A percentile compares a stretch with the other conserved stretches of the same genome.
Conservation (phyloP, 1,140 invertebrate species). For the Aphis gossypii region DNA sequence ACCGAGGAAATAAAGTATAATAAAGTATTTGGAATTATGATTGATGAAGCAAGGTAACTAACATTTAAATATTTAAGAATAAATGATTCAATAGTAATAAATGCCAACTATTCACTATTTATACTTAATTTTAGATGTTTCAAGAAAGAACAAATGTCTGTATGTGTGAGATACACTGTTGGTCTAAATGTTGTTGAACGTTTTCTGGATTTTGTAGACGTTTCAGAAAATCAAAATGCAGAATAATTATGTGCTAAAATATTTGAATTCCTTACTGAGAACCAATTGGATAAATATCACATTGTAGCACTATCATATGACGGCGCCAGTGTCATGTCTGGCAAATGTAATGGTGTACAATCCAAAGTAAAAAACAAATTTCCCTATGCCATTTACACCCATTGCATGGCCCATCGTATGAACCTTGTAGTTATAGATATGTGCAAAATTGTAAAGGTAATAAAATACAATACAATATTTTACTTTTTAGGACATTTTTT, state of each 20-base stretch:
- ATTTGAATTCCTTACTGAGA: not conserved
- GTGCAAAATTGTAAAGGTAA: not conserved
- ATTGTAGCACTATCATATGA: not conserved
- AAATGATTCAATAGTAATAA: not conserved
- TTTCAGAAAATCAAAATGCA: not conserved
- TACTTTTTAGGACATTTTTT: not conserved
- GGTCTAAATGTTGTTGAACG: not conserved
- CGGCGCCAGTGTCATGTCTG: not conserved
- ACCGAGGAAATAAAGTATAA: not conserved
- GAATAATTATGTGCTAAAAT: not conserved
- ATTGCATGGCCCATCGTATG: not conserved
- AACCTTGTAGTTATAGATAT: conserved; percentile 1
- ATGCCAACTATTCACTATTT: not conserved
- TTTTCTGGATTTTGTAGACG: not conserved
- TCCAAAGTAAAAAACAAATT: conserved; percentile 21
- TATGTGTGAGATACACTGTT: not conserved
- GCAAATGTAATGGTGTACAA: conserved; percentile 47
- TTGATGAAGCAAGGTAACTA: not conserved
- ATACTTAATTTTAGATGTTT: not conserved
- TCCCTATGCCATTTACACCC: conserved; percentile 1
- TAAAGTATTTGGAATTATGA: not conserved
- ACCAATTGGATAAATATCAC: not conserved
- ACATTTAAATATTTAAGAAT: not conserved
- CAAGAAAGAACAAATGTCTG: not conserved
- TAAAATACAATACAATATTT: not conserved